Evolutionary conservation across 2,888 invertebrate genomes (phyloP).

Genomic region (Lochmaea crataegi): DNA sequence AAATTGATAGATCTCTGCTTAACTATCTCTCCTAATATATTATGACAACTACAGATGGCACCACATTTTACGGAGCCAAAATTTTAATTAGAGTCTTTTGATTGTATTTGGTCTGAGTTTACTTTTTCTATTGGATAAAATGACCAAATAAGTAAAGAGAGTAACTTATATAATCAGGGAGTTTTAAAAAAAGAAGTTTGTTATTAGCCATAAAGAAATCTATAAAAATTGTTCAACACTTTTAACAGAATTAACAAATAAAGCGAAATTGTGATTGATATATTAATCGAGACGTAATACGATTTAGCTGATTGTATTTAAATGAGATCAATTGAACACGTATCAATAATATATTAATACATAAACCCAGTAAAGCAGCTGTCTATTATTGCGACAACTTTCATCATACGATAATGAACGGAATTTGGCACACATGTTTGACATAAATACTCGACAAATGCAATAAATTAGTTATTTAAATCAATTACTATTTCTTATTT

Average conservation of each 20-base stretch:
- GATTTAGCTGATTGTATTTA: not conserved
- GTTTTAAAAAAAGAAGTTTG: not conserved
- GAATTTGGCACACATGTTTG: slow-evolving; percentile 43
- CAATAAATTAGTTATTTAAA: slow-evolving; percentile 25
- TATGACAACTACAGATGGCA: too few relatives aligned
- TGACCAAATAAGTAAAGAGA: too few relatives aligned
- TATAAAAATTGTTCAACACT: not conserved
- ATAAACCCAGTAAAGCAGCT: slow-evolving; percentile 34
- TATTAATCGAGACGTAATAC: not conserved
- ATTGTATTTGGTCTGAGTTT: too few relatives aligned
- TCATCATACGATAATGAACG: slow-evolving; percentile 32
- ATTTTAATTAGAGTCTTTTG: too few relatives aligned
- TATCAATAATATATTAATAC: slow-evolving; percentile 28
- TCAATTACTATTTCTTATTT: slow-evolving; percentile 12
- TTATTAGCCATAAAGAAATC: not conserved
- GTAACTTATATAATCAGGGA: not conserved
- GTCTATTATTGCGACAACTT: slow-evolving; percentile 34
- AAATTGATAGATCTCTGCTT: too few relatives aligned
- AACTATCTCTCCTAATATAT: too few relatives aligned
- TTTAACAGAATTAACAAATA: not conserved
- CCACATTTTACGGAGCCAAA: too few relatives aligned
- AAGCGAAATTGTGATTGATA: not conserved
- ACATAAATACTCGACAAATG: slow-evolving; percentile 39
- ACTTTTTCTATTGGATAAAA: too few relatives aligned
- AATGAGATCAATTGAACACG: slow-evolving; percentile 16